These are phyloP conservation scores for Mesochorus sp. DNA, from an alignment of 2,888 invertebrate species.

Conservation along the genomic window DNA sequence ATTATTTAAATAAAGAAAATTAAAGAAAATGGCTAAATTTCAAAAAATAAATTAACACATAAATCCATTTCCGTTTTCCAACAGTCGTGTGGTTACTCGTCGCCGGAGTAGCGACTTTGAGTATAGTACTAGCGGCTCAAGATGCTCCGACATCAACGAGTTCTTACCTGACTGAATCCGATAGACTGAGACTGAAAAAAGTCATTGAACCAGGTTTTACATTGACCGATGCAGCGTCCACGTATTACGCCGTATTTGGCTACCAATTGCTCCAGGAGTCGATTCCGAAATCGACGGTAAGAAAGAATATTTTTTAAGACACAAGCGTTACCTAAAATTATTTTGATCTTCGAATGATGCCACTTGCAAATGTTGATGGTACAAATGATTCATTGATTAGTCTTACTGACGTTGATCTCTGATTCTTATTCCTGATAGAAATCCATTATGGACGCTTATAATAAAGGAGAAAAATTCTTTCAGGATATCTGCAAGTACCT, in stretches of 20 bases:
- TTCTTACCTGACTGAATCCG: slow-evolving; percentile 75
- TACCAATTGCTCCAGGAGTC: slow-evolving; percentile 86
- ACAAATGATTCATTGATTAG: slow-evolving; percentile 79
- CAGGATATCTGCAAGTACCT: slow-evolving; percentile 83
- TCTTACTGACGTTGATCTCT: slow-evolving; percentile 77
- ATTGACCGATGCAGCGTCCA: slow-evolving; percentile 84
- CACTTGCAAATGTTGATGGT: slow-evolving; percentile 66
- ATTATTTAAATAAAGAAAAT: background rate
- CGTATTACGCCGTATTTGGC: slow-evolving; percentile 90
- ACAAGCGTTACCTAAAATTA: background rate
- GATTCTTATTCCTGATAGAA: background rate
- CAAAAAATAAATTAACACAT: background rate
- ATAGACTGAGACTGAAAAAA: slow-evolving; percentile 75
- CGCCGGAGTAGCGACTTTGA: slow-evolving; percentile 42
- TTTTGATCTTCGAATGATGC: slow-evolving; percentile 72
- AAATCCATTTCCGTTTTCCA: slow-evolving; percentile 31
- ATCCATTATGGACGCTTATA: slow-evolving; percentile 5
- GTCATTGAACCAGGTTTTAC: slow-evolving; percentile 76
- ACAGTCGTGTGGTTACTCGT: slow-evolving; percentile 66
- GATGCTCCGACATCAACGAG: slow-evolving; percentile 75
- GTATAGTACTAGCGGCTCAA: slow-evolving; percentile 54
- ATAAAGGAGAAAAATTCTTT: slow-evolving; percentile 54
- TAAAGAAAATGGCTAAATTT: background rate
- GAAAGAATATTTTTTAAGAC: background rate
- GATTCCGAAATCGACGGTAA: slow-evolving; percentile 84